A percentile compares a stretch with the other conserved stretches of the same genome.
These are phyloP conservation scores for Sphaerophoria taeniata DNA, from an alignment of 2,888 invertebrate genomes.

Conservation along the genomic window DNA sequence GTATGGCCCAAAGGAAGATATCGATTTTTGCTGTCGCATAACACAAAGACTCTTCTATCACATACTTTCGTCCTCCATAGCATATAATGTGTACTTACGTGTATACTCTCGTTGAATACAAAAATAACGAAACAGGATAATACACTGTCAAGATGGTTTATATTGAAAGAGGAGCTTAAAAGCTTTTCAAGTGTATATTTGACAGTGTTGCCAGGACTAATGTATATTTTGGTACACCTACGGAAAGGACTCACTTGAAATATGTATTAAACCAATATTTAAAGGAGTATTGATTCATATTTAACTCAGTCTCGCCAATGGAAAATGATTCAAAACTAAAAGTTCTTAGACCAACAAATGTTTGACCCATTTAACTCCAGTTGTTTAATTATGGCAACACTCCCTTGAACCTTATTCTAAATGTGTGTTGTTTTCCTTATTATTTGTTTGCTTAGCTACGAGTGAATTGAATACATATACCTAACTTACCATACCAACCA, in stretches of 20 bases:
- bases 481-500: background rate
- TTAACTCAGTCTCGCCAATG: background rate
- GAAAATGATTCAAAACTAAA: background rate
- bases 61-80: constrained; percentile 1
- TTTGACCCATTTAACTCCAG: background rate
- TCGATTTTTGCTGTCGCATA: constrained; percentile 52
- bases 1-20: constrained; percentile 54
- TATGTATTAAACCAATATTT: no score
- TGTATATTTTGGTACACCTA: background rate
- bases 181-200: constrained; percentile 35
- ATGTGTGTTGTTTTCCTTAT: background rate
- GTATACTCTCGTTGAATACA: background rate
- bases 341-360: background rate
- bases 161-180: constrained; percentile 48
- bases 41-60: constrained; percentile 42
- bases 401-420: background rate
- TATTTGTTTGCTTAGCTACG: constrained; percentile 1
- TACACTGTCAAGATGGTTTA: constrained; percentile 34
- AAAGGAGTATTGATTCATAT: no score
- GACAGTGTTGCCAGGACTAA: background rate
- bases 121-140: constrained; percentile 55
- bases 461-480: background rate
- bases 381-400: constrained; percentile 8
- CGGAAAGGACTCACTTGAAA: background rate
- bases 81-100: background rate